Evolutionary conservation across 2,888 invertebrate species (phyloP).

Genomic region (Drosophila parthenogenetica): DNA sequence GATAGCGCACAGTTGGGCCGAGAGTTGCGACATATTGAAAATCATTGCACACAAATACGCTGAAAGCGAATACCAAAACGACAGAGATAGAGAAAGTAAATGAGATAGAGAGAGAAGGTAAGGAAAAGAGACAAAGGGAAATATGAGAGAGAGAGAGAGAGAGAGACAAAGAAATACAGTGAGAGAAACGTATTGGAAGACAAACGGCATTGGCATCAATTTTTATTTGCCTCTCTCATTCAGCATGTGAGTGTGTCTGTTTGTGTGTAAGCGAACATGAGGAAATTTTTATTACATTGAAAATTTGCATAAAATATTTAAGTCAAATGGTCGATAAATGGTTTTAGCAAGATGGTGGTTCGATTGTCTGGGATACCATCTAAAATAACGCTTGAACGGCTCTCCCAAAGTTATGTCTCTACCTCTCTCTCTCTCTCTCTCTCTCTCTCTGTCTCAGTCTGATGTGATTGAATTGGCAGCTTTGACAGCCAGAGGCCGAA

Average conservation of each 20-base stretch:
- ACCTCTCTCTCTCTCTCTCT: too few species aligned
- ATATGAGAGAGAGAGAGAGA: neutral
- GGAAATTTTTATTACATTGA: conserved; percentile 78
- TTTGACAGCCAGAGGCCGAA: conserved; percentile 35
- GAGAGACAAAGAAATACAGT: neutral
- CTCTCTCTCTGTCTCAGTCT: neutral
- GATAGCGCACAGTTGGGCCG: conserved; percentile 59
- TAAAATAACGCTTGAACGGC: conserved; percentile 21
- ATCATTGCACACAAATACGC: conserved; percentile 64
- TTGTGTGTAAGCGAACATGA: conserved; percentile 37
- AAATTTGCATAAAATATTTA: conserved; percentile 82
- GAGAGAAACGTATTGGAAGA: conserved; percentile 69
- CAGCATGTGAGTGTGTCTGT: conserved; percentile 21
- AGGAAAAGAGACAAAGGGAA: neutral
- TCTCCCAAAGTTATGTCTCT: conserved; percentile 7
- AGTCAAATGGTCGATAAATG: conserved; percentile 62
- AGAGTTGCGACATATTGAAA: conserved; percentile 80
- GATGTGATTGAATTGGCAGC: conserved; percentile 33
- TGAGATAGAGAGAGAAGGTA: neutral
- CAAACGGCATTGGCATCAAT: conserved; percentile 77
- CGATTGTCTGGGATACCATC: conserved; percentile 41
- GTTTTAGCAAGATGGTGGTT: conserved; percentile 19
- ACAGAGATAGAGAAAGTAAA: neutral
- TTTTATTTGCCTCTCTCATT: conserved; percentile 62
- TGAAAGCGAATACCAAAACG: conserved; percentile 27